Conservation (phyloP, 1,140 invertebrate species). For the Penaeus japonicus region DNA sequence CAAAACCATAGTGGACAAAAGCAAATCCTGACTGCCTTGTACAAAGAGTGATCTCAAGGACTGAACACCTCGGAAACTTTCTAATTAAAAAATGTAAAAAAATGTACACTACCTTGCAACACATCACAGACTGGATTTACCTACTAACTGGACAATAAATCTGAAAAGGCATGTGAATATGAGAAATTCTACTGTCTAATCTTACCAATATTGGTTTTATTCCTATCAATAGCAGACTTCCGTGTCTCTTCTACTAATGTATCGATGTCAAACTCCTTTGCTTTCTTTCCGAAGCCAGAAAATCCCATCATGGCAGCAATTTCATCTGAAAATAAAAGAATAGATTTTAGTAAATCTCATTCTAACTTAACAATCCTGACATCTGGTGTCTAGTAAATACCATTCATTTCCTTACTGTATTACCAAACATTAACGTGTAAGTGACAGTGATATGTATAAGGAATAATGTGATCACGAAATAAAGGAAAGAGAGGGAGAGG, state of each 20-base stretch:
- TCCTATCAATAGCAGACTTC: slow-evolving; percentile 62
- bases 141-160: neutral
- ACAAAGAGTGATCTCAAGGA: too few relatives aligned
- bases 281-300: slow-evolving; percentile 77
- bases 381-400: neutral
- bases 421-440: neutral
- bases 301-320: slow-evolving; percentile 72
- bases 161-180: slow-evolving; percentile 6
- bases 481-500: neutral
- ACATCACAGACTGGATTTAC: neutral
- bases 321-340: neutral
- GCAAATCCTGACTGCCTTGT: too few relatives aligned
- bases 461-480: neutral
- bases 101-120: too few relatives aligned
- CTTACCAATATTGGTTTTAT: slow-evolving; percentile 59
- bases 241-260: slow-evolving; percentile 66
- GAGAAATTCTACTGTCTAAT: slow-evolving; percentile 31
- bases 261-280: slow-evolving; percentile 77
- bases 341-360: too few relatives aligned
- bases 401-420: too few relatives aligned
- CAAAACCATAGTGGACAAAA: too few relatives aligned
- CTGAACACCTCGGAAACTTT: too few relatives aligned
- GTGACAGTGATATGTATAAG: neutral
- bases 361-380: neutral
- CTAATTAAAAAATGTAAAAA: too few relatives aligned